Base-by-base conservation (phyloP, 2,113 vertebrate species). In the Spheniscus mendiculus region DNA sequence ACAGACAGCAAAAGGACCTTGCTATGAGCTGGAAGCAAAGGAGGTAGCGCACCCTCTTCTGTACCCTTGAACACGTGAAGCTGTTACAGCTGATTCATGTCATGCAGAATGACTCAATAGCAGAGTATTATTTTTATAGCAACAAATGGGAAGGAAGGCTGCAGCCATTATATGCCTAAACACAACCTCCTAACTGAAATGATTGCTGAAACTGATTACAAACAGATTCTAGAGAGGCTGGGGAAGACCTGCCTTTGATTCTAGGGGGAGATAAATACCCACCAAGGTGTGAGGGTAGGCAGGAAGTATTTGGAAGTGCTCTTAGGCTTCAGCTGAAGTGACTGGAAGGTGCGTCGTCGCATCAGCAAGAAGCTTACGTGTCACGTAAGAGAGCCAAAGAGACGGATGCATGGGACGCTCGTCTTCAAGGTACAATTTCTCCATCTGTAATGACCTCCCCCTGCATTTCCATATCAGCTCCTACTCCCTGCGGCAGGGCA, bases 11-110 rank as follows among this genome's bases (percentile, higher is more conserved):
- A 25, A 55, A 71, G 50, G 58, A 17, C 10, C 34, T 71, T 42
- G 77, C 53, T 69, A 2, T 15, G 36, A 63, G 61, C 36, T 0
- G 1, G 56, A 40, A 66, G 61, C 42, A 27, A 29, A 77, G 66
- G 53, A n/a, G 36, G 69, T 3, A 80, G n/a, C 0, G 1, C 29
- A 10, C 25, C 45, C 79, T 38, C 36, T 49, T 15, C 36, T 45
- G 34, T 42, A 15, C 32, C 62, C 36, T 21, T 5, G 12, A 32
- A 61, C 22, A 34, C 2, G 7, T 12, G 40, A 22, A 52, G 59
- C 59, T 79, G 38, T 26, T 26, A 18, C 26, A 13, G 7, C 13
- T 4, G 18, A 4, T 5, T 19, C 13, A 0, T 5, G 3, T 10
- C 12, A 3, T 3, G 34, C 49, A 5, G 27, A 42, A 42, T 42